Evolutionary conservation across 2,797 vertebrate genomes (phyloP).

Genomic region (Eulemur rubriventer): DNA sequence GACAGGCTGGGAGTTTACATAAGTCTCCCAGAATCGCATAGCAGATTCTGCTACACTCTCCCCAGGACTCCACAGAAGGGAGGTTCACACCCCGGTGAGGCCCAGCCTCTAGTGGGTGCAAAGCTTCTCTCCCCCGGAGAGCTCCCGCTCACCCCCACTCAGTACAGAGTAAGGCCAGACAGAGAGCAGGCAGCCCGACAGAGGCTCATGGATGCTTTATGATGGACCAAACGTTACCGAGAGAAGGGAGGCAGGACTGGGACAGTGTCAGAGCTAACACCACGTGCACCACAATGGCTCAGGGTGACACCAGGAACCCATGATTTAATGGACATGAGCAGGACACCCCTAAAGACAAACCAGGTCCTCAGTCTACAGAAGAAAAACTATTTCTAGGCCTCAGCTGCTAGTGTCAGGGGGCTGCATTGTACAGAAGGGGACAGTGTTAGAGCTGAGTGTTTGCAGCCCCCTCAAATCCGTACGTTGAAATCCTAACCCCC

Average conservation of each 20-base stretch:
- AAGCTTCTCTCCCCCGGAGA: background rate
- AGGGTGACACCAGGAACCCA: background rate
- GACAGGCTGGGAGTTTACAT: rapidly evolving
- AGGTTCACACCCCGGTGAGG: background rate
- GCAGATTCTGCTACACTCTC: background rate
- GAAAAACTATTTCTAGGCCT: background rate
- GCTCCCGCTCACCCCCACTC: rapidly evolving
- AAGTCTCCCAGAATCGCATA: background rate
- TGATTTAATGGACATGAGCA: rapidly evolving
- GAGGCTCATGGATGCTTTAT: background rate
- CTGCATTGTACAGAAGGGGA: background rate
- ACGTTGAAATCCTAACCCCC: background rate
- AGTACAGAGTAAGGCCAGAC: background rate
- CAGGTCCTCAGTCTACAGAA: background rate
- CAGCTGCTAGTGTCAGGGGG: too few relatives aligned
- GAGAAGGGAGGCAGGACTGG: background rate
- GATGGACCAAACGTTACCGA: background rate
- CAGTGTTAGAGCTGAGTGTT: background rate
- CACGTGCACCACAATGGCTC: rapidly evolving
- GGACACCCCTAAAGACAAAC: background rate
- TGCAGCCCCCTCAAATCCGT: background rate
- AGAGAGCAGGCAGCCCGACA: rapidly evolving
- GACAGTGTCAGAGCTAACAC: rapidly evolving
- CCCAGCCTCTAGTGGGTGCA: background rate
- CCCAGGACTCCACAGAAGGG: background rate